Conservation (phyloP, 1,140 invertebrate species). For the Formica selysi region DNA sequence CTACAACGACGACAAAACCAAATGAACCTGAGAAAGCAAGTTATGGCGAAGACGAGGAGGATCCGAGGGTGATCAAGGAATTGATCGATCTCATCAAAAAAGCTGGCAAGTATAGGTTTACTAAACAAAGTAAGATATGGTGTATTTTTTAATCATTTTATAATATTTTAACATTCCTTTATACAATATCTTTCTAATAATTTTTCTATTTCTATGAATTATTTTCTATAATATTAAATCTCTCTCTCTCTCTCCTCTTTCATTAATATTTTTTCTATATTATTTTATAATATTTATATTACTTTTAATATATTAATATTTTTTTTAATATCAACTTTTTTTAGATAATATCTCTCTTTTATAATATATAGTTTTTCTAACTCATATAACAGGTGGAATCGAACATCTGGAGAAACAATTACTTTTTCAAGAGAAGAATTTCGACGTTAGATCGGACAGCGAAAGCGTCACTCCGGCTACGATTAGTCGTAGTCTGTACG, state of each 20-base stretch:
- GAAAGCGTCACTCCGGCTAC: conserved; percentile 86
- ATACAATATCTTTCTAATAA: background rate
- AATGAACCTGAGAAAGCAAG: conserved; percentile 38
- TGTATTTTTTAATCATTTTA: background rate
- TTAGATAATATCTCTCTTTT: background rate
- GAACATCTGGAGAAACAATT: conserved; percentile 94
- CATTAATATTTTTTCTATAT: background rate
- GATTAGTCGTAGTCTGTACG: conserved; percentile 91
- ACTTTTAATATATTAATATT: background rate
- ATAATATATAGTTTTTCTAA: conserved; percentile 35
- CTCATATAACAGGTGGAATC: conserved; percentile 88
- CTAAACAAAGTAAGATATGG: conserved; percentile 3
- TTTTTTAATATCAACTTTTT: background rate
- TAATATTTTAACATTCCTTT: background rate
- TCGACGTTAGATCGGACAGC: conserved; percentile 67
- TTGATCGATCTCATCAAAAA: conserved; percentile 94
- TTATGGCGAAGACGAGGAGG: conserved; percentile 88
- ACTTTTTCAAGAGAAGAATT: conserved; percentile 86
- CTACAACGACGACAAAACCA: conserved; percentile 70
- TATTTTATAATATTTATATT: background rate
- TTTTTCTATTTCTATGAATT: background rate
- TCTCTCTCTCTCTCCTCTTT: no score
- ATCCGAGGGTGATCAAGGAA: conserved; percentile 94
- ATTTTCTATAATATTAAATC: no score
- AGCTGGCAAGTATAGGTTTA: conserved; percentile 86